These are phyloP conservation scores for Alfaro cultratus DNA, from an alignment of 2,797 vertebrate species.

Conservation along the genomic window DNA sequence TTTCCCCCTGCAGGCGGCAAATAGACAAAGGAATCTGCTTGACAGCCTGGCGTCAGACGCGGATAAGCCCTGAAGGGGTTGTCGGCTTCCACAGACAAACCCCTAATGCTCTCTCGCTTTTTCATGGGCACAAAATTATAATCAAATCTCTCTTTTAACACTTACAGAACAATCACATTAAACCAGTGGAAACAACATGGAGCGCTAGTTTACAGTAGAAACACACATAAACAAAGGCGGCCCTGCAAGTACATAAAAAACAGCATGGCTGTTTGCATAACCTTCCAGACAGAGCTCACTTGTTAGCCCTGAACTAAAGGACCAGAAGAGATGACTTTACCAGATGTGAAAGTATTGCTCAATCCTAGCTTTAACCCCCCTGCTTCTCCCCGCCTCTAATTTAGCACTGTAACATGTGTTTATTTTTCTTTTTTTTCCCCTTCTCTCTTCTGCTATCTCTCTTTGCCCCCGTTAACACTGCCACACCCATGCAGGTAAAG, in stretches of 20 bases:
- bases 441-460: constrained; percentile 15
- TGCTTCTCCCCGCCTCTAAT: constrained; percentile 32
- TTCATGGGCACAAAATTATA: constrained; percentile 7
- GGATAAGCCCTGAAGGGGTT: constrained; percentile 23
- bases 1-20: constrained; percentile 19
- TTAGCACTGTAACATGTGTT: constrained; percentile 69
- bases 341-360: constrained; percentile 84
- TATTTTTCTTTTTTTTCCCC: constrained; percentile 19
- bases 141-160: constrained; percentile 10
- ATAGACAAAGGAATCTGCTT: constrained; percentile 46
- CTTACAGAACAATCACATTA: neutral
- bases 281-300: constrained; percentile 66
- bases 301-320: constrained; percentile 60
- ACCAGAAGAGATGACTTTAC: constrained; percentile 75
- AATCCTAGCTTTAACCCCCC: constrained; percentile 53
- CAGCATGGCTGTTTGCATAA: constrained; percentile 64
- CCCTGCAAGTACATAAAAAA: constrained; percentile 51
- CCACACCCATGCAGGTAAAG: constrained; percentile 76
- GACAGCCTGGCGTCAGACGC: constrained; percentile 23
- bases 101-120: constrained; percentile 12
- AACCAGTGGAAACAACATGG: neutral
- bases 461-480: constrained; percentile 30
- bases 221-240: constrained; percentile 28
- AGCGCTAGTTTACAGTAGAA: constrained; percentile 24
- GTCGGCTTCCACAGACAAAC: constrained; percentile 24